Conservation (phyloP, 2,888 invertebrate species). For the Polydesmus complanatus region DNA sequence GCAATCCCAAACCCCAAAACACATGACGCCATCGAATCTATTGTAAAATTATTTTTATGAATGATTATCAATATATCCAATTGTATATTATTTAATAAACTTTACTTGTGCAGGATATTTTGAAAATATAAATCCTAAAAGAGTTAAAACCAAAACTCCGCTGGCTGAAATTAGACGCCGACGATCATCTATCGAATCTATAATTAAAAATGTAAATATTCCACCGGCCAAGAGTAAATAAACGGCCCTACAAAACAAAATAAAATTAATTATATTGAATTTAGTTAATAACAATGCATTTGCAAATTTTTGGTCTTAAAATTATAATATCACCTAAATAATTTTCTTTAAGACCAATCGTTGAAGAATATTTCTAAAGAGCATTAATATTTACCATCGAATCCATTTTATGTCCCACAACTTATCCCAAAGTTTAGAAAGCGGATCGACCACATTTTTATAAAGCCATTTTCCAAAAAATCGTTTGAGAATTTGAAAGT, state of each 20-base stretch:
- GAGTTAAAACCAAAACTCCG: neutral
- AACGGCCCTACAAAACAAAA: too few species aligned
- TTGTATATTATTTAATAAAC: neutral
- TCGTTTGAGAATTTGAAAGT: slow-evolving; percentile 48
- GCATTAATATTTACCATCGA: slow-evolving; percentile 1
- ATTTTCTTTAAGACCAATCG: too few species aligned
- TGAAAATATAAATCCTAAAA: slow-evolving; percentile 4
- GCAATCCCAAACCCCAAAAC: slow-evolving; percentile 60
- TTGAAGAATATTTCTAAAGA: too few species aligned
- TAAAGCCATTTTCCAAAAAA: slow-evolving; percentile 37
- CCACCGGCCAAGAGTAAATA: neutral
- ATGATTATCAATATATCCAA: neutral
- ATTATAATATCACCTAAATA: too few species aligned
- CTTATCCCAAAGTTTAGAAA: slow-evolving; percentile 37
- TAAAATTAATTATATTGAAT: too few species aligned
- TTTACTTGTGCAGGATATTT: neutral
- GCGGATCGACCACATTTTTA: slow-evolving; percentile 18
- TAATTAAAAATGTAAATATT: slow-evolving; percentile 18
- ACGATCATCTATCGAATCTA: neutral
- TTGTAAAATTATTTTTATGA: slow-evolving; percentile 17
- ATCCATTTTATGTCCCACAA: neutral
- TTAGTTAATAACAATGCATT: too few species aligned
- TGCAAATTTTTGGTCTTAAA: too few species aligned
- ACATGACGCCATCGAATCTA: slow-evolving; percentile 68
- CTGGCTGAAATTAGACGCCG: neutral